Base-by-base conservation (phyloP, 92 coral and sea anemone genomes). In the Parazoanthus atlanticus region DNA sequence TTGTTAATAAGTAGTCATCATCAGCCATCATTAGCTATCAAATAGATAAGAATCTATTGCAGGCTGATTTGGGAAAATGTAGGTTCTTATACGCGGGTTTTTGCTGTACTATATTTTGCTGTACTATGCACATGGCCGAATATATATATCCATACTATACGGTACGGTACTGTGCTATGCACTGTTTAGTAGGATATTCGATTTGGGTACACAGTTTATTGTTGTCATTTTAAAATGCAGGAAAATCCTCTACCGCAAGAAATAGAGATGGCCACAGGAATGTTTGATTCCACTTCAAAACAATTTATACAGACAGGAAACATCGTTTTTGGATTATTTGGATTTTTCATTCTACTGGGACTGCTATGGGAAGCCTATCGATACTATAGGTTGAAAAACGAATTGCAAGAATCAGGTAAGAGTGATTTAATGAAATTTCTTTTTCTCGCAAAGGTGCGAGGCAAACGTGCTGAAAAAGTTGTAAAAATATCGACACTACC, bases 261-360 rank as follows among this genome's bases (percentile, higher is more conserved):
- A 32, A 58, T 88, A 9, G 95, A 93, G 77, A 15, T 90, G 58
- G 77, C 93, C 0, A 91, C 95, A 28, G 95, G 95, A 25, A 72
- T 93, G 76, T 91, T 93, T 79, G 92, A 93, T 49, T 71, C 88
- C 19, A 38, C 80, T 5, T 69, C 91, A 19, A 38, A 56, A 6
- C 75, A 58, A 6, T 93, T 93, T 70, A 86, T 79, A 66, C 65
- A 21, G 30, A 31, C 89, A 28, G 12, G 36, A 33, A 69, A 31
- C 26, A 70, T 84, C 64, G n/a, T 30, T n/a, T 32, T 86, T 36
- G 79, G 79, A 28, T 7, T 88, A 21, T 25, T 80, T 6, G 91
- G 76, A 25, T 12, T 84, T 28, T 32, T 84, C 17, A 29, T 38
- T 8, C 32, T 84, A 26, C 38, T 84, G 54, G 87, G 87, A 43